A percentile compares a stretch with the other conserved stretches of the same genome.
Conservation (phyloP, 2,113 vertebrate species). For the Mormyrus iriodes region DNA sequence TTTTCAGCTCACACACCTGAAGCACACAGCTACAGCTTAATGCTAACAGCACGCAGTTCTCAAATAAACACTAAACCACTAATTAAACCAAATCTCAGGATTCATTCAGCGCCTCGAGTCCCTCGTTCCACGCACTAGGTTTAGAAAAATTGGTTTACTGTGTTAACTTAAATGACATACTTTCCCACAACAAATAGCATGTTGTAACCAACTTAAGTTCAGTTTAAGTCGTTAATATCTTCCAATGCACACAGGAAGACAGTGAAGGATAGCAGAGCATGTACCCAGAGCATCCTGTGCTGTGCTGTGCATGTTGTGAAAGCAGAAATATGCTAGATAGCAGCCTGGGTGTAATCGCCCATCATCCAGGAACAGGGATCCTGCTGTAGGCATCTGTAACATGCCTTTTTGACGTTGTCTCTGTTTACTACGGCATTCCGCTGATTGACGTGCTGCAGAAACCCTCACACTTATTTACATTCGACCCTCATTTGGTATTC, state of each 20-base stretch:
- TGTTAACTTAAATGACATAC: neutral
- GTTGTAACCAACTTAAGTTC: neutral
- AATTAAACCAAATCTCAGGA: neutral
- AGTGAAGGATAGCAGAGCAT: neutral
- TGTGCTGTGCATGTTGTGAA: neutral
- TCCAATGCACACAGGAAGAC: neutral
- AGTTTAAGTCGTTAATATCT: neutral
- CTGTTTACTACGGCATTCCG: neutral
- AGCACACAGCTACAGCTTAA: neutral
- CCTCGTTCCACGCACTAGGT: neutral
- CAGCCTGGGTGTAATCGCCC: neutral
- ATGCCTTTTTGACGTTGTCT: neutral
- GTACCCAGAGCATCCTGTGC: neutral
- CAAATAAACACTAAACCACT: neutral
- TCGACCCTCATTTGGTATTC: neutral
- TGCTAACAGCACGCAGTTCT: neutral
- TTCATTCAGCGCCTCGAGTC: neutral
- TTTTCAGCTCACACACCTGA: neutral
- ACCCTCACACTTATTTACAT: neutral
- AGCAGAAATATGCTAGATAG: neutral
- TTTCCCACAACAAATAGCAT: neutral
- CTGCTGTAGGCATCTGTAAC: neutral
- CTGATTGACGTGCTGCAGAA: neutral
- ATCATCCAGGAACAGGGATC: neutral
- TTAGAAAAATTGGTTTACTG: neutral